phyloP scores from a whole-genome alignment of 2,113 vertebrate species.

The Lathamus discolor region DNA sequence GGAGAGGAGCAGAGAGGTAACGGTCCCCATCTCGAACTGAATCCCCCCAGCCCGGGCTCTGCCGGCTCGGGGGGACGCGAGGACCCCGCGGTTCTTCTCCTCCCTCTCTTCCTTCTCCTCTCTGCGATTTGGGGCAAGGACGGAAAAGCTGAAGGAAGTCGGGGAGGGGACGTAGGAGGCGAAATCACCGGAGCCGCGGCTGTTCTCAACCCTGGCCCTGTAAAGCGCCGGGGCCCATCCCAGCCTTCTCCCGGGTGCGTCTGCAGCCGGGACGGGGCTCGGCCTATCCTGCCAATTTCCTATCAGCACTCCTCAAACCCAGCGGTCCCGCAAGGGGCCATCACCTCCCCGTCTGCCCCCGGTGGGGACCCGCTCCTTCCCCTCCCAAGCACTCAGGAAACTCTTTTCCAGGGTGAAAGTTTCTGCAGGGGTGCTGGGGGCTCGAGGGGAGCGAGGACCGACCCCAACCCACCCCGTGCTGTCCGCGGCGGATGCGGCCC shows the following conservation, averaged over 20 bases:
- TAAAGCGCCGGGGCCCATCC: not conserved
- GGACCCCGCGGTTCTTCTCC: not conserved
- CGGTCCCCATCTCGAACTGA: not conserved
- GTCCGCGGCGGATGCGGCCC: not conserved
- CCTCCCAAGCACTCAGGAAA: not conserved
- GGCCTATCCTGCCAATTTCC: not conserved
- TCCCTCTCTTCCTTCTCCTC: not conserved
- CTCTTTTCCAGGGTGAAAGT: not conserved
- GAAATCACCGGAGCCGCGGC: not conserved
- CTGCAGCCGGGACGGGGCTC: not conserved
- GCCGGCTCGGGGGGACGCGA: not conserved
- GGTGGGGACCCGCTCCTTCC: not conserved
- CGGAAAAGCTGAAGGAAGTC: not conserved
- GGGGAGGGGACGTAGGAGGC: not conserved
- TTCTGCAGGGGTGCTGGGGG: not conserved
- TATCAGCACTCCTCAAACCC: not conserved
- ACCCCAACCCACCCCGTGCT: rapidly evolving
- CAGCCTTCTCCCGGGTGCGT: not conserved
- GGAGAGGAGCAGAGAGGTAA: not conserved
- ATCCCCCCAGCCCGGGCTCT: not conserved
- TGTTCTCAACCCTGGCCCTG: not conserved
- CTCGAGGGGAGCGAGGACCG: not conserved
- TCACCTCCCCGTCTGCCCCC: not conserved
- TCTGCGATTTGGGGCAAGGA: not conserved
- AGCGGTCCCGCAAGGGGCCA: not conserved